phyloP scores from a whole-genome alignment of 2,888 invertebrate genomes.

The Piscicola geometra region DNA sequence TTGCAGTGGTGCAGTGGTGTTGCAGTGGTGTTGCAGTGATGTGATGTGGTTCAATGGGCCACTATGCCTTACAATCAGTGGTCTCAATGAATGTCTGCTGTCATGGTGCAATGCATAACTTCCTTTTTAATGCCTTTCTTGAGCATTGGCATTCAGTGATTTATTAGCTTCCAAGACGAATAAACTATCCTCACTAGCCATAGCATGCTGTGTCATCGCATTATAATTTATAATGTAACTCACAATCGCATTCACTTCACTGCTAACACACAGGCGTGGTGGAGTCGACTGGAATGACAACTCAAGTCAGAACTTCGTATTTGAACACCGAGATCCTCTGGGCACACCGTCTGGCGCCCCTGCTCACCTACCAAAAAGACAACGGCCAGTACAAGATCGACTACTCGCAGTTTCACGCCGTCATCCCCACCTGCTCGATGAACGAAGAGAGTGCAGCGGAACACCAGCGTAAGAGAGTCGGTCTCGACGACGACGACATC shows the following conservation, averaged over 20 bases:
- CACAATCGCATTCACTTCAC: not conserved
- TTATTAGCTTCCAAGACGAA: too few species aligned
- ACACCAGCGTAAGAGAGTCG: slow-evolving; percentile 3
- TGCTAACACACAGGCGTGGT: slow-evolving; percentile 36
- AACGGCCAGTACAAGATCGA: slow-evolving; percentile 56
- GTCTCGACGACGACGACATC: not conserved
- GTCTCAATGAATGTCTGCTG: too few species aligned
- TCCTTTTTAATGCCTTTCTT: too few species aligned
- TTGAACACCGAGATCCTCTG: slow-evolving; percentile 57
- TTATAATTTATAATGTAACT: too few species aligned
- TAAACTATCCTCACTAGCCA: too few species aligned
- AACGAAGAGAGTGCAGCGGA: slow-evolving; percentile 52
- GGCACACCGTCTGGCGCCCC: slow-evolving; percentile 55
- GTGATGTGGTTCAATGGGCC: too few species aligned
- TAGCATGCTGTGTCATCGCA: too few species aligned
- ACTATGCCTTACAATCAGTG: too few species aligned
- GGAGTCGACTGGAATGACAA: slow-evolving; percentile 40
- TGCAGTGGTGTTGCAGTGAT: too few species aligned
- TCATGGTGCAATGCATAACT: too few species aligned
- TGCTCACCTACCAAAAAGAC: slow-evolving; percentile 56
- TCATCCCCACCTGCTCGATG: slow-evolving; percentile 56
- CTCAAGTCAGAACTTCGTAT: slow-evolving; percentile 58
- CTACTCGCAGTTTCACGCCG: slow-evolving; percentile 55
- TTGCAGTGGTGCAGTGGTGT: not conserved
- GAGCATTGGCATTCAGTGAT: too few species aligned